phyloP scores from a whole-genome alignment of 2,797 vertebrate species.

The Clarias laeviceps region DNA sequence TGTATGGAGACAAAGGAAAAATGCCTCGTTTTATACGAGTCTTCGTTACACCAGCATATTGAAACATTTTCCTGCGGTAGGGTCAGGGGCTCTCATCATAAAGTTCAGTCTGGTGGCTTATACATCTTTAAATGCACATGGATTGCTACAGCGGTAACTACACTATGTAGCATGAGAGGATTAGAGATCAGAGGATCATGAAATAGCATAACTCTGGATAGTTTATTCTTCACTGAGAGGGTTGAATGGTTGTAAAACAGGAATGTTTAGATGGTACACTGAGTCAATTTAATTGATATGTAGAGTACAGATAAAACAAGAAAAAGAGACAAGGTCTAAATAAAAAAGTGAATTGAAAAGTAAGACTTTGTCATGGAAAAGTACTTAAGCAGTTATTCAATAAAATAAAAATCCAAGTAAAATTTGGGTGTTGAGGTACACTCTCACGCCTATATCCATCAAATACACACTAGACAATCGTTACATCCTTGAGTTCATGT shows the following conservation, averaged over 20 bases:
- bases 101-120: neutral
- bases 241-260: neutral
- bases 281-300: neutral
- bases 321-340: neutral
- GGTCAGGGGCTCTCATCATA: neutral
- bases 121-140: neutral
- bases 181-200: neutral
- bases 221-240: neutral
- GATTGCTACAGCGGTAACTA: neutral
- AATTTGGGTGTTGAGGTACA: neutral
- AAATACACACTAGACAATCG: no score
- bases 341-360: neutral
- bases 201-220: neutral
- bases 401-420: neutral
- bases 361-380: neutral
- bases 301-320: neutral
- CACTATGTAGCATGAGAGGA: neutral
- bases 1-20: neutral
- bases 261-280: neutral
- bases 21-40: neutral
- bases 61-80: neutral
- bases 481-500: no score
- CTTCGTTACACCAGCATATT: neutral
- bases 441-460: no score
- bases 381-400: neutral